Conservation (phyloP, 2,113 vertebrate species). For the Sialia sialis region DNA sequence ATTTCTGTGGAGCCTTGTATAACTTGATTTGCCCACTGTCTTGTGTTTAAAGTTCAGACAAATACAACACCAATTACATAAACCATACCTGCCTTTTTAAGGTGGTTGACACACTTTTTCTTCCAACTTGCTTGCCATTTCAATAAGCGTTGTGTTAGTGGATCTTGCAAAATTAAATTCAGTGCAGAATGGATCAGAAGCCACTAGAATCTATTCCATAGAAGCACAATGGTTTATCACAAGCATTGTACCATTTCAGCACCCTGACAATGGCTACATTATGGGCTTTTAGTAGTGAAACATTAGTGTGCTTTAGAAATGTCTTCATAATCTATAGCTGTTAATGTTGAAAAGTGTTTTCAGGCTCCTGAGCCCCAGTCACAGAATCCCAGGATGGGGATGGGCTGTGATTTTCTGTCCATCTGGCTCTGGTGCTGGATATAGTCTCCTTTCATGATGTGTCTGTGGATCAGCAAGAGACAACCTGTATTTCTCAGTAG, state of each 20-base stretch:
- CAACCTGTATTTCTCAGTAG: not conserved
- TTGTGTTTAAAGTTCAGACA: not conserved
- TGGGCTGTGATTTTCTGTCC: not conserved
- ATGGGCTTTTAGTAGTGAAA: not conserved
- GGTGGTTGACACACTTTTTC: not conserved
- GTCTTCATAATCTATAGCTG: not conserved
- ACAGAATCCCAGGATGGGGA: not conserved
- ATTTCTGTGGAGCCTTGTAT: not conserved
- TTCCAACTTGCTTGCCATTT: not conserved
- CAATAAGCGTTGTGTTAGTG: not conserved
- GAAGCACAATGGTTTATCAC: not conserved
- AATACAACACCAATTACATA: not conserved
- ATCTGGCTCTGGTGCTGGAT: not conserved
- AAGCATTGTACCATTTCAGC: not conserved
- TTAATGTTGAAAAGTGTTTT: not conserved
- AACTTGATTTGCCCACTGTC: not conserved
- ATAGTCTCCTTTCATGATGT: not conserved
- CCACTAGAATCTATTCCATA: not conserved
- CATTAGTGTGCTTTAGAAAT: not conserved
- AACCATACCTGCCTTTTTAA: not conserved
- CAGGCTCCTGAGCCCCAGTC: not conserved
- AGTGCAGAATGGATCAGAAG: not conserved
- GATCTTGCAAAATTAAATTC: not conserved
- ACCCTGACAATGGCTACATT: not conserved
- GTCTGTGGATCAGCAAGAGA: not conserved